Conservation (phyloP, 2,797 vertebrate genomes). For the Amphiprion clarkii region DNA sequence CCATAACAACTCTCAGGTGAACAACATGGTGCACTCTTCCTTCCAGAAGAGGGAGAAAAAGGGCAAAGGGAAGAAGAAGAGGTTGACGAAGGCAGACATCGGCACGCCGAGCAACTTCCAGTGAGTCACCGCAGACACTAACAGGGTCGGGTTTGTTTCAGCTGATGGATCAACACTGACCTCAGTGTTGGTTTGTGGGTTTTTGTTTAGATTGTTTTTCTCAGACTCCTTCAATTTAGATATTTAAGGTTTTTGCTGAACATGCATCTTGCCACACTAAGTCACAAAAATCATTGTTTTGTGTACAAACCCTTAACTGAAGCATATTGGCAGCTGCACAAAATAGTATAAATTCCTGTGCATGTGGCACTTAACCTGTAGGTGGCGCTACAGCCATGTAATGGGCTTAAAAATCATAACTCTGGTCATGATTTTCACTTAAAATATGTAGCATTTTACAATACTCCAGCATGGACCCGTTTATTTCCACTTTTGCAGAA, state of each 20-base stretch:
- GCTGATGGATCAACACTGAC: background rate
- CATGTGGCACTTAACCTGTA: too few species aligned
- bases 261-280: background rate
- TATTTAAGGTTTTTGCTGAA: background rate
- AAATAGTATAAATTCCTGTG: too few species aligned
- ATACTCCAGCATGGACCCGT: background rate
- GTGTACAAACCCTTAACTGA: too few species aligned
- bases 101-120: slow-evolving; percentile 99
- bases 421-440: background rate
- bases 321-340: too few species aligned
- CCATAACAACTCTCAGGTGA: slow-evolving; percentile 91
- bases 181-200: background rate
- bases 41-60: slow-evolving; percentile 93
- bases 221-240: too few species aligned
- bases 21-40: slow-evolving; percentile 91
- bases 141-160: slow-evolving; percentile 5
- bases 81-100: slow-evolving; percentile 96
- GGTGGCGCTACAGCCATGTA: too few species aligned
- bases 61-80: slow-evolving; percentile 92
- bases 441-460: background rate
- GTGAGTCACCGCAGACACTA: slow-evolving; percentile 80
- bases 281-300: too few species aligned
- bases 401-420: too few species aligned
- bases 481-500: background rate
- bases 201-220: background rate